Evolutionary conservation across 2,888 invertebrate genomes (phyloP), one percentile per base, ranked within the genome.

Genomic region (Gnatocerus cornutus): DNA sequence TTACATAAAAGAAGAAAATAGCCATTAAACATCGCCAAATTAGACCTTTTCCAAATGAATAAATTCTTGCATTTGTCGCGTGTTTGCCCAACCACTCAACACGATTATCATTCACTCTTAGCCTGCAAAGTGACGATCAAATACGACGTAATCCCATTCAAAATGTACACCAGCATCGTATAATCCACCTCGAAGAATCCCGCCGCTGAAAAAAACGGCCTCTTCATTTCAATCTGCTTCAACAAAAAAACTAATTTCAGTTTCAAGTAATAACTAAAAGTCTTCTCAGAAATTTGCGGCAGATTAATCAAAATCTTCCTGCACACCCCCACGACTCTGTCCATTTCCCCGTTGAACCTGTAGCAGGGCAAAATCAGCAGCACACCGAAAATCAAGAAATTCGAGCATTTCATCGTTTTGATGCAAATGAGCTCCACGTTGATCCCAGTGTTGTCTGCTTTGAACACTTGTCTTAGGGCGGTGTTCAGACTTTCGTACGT

Each of bases 111-210:
- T n/a, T n/a, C n/a, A n/a, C n/a, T n/a, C n/a, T n/a, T n/a, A n/a
- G 41, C 43, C 13, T 56, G 56, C 14, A 41, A 41, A 6, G 41
- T 56, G 12, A 56, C 56, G 16, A 56, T 12, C 43, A 56, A 43
- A 43, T 56, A 56, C 6, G 56, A 56, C 27, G 43, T 56, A 12
- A 56, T 39, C 10, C 56, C 56, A 8, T 56, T 56, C 10, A 56
- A 43, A 27, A 56, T 43, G 27, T 56, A 41, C 5, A 56, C 27
- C 9, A 56, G 7, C 56, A 56, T 56, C 9, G 39, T 39, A 9
- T 56, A 56, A 27, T 56, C 16, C 8, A 56, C 56, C 14, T 56
- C 21, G 12, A 56, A 56, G 21, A 56, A 56, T 4, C 56, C 56
- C 5, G 41, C 56, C 9, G 56, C 56, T 8, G 56, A 21, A 41